Conservation (phyloP, 2,888 invertebrate genomes). For the Luperina testacea region DNA sequence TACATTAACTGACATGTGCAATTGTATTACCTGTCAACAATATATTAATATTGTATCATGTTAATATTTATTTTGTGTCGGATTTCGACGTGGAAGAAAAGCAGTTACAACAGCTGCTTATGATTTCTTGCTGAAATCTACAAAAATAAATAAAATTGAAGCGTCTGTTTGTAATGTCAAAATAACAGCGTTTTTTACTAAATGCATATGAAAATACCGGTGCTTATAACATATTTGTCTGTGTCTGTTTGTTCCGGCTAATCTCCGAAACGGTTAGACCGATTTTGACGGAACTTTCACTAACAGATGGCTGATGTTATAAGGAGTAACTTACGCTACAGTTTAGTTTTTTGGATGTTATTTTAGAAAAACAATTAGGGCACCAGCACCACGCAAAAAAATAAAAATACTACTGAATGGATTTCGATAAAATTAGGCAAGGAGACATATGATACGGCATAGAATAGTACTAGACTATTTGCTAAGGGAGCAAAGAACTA, state of each 20-base stretch:
- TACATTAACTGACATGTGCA: conserved; percentile 20
- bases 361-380: neutral
- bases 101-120: conserved; percentile 35
- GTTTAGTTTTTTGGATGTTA: neutral
- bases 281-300: neutral
- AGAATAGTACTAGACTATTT: too few species aligned
- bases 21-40: conserved; percentile 28
- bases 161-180: neutral
- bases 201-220: neutral
- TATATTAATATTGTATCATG: conserved; percentile 29
- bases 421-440: neutral
- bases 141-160: neutral
- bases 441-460: too few species aligned
- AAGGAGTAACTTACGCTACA: neutral
- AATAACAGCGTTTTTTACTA: neutral
- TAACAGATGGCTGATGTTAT: neutral
- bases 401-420: neutral
- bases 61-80: conserved; percentile 42
- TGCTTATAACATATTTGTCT: neutral
- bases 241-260: neutral
- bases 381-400: neutral
- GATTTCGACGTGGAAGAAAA: conserved; percentile 22
- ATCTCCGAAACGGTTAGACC: neutral
- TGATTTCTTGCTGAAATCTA: conserved; percentile 4
- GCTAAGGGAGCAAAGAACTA: too few species aligned